A percentile compares a stretch with the other conserved stretches of the same genome.
Evolutionary conservation across 2,113 vertebrate genomes (phyloP).

Genomic region (Heliornis fulica): DNA sequence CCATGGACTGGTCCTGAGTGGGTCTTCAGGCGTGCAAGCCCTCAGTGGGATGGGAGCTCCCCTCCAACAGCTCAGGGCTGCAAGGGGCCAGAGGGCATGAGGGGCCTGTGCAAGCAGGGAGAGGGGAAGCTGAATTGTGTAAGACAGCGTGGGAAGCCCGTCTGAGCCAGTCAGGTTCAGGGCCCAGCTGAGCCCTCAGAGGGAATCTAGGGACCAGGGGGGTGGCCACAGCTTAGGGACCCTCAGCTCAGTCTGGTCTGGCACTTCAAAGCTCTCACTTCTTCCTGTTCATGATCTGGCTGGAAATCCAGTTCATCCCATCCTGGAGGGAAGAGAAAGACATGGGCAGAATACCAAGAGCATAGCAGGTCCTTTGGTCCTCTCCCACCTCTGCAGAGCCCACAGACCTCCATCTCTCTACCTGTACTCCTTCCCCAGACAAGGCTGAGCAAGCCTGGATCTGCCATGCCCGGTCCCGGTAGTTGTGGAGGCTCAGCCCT

Average conservation of each 20-base stretch:
- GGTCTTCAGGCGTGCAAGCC: background rate
- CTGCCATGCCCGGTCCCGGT: constrained; percentile 87
- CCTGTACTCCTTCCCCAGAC: constrained; percentile 88
- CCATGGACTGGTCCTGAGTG: background rate
- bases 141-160: background rate
- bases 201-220: fast-evolving
- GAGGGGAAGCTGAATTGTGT: background rate
- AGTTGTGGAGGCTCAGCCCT: constrained; percentile 86
- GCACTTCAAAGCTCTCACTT: constrained; percentile 65
- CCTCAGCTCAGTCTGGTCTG: background rate
- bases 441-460: constrained; percentile 89
- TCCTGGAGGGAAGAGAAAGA: constrained; percentile 71
- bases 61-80: background rate
- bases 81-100: background rate
- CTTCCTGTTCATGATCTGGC: constrained; percentile 84
- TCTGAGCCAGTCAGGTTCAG: background rate
- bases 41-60: fast-evolving
- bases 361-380: background rate
- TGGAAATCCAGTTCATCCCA: constrained; percentile 93
- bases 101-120: background rate
- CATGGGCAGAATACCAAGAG: background rate
- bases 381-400: background rate
- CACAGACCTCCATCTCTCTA: background rate
- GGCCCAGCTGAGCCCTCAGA: fast-evolving
- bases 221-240: background rate